Percentiles rank a stretch among this genome's conserved stretches.
Conservation (phyloP, 2,113 vertebrate species). For the Amphilophus citrinellus region DNA sequence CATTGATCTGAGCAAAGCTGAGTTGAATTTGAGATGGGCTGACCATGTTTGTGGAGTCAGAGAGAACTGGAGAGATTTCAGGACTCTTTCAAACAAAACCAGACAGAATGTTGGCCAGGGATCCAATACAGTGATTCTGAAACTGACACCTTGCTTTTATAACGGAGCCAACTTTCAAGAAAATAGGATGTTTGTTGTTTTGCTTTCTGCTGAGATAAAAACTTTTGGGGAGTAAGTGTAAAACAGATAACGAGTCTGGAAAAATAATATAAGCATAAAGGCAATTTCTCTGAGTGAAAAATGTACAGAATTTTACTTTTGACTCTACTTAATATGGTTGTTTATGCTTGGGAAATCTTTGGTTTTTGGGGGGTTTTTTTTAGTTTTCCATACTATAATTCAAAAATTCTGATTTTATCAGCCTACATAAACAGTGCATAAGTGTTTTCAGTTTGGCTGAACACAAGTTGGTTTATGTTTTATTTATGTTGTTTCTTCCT, state of each 20-base stretch:
- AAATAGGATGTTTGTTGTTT: constrained; percentile 50
- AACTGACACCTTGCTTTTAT: constrained; percentile 33
- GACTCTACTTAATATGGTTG: not conserved
- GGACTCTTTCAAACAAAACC: constrained; percentile 54
- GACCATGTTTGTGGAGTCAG: constrained; percentile 42
- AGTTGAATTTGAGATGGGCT: constrained; percentile 56
- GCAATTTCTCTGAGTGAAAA: constrained; percentile 26
- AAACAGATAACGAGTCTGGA: constrained; percentile 38
- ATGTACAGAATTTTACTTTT: not conserved
- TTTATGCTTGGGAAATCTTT: not conserved
- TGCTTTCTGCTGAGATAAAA: constrained; percentile 45
- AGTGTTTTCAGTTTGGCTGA: not conserved
- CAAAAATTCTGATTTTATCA: constrained; percentile 26
- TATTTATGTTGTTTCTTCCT: constrained; percentile 29
- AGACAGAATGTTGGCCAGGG: constrained; percentile 48
- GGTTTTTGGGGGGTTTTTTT: not conserved
- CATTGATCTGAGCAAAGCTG: constrained; percentile 60
- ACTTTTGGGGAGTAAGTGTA: constrained; percentile 13
- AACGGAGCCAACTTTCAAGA: constrained; percentile 24
- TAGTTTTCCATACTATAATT: constrained; percentile 7
- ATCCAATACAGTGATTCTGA: constrained; percentile 35
- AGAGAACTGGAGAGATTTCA: constrained; percentile 49
- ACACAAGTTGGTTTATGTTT: constrained; percentile 17
- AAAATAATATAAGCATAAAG: constrained; percentile 24
- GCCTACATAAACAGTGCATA: constrained; percentile 5